These are phyloP conservation scores for Ascaphus truei DNA, from an alignment of 2,113 vertebrate genomes.

Conservation along the genomic window DNA sequence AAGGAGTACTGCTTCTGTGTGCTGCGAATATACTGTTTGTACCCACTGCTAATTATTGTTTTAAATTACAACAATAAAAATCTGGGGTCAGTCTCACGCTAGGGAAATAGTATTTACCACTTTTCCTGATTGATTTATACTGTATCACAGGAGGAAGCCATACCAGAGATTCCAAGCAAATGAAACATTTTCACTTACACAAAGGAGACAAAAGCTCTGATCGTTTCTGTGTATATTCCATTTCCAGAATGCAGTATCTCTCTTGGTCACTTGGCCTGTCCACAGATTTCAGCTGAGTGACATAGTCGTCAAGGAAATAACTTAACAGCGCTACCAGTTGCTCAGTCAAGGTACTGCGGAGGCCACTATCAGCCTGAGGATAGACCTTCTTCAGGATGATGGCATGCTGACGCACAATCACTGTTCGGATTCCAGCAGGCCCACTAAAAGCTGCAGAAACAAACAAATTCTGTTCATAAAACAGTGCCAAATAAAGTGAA, in stretches of 20 bases:
- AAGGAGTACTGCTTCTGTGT: too few relatives aligned
- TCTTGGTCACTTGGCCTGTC: slow-evolving; percentile 71
- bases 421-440: slow-evolving; percentile 61
- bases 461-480: background rate
- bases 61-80: too few relatives aligned
- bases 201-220: slow-evolving; percentile 79
- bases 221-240: slow-evolving; percentile 85
- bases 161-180: too few relatives aligned
- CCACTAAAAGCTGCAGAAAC: slow-evolving; percentile 67
- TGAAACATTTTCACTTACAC: slow-evolving; percentile 81
- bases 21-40: too few relatives aligned
- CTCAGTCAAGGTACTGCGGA: slow-evolving; percentile 75
- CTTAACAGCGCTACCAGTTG: slow-evolving; percentile 88
- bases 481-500: fast-evolving
- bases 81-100: too few relatives aligned
- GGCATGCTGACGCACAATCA: slow-evolving; percentile 74
- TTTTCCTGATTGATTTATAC: too few relatives aligned
- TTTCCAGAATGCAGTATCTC: slow-evolving; percentile 77
- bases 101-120: too few relatives aligned
- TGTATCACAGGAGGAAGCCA: too few relatives aligned
- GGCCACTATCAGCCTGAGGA: slow-evolving; percentile 79
- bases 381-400: slow-evolving; percentile 80
- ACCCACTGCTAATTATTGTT: too few relatives aligned
- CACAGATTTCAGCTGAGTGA: slow-evolving; percentile 84
- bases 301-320: slow-evolving; percentile 77